Base-by-base conservation (phyloP, 2,797 vertebrate species). In the Choloepus didactylus region DNA sequence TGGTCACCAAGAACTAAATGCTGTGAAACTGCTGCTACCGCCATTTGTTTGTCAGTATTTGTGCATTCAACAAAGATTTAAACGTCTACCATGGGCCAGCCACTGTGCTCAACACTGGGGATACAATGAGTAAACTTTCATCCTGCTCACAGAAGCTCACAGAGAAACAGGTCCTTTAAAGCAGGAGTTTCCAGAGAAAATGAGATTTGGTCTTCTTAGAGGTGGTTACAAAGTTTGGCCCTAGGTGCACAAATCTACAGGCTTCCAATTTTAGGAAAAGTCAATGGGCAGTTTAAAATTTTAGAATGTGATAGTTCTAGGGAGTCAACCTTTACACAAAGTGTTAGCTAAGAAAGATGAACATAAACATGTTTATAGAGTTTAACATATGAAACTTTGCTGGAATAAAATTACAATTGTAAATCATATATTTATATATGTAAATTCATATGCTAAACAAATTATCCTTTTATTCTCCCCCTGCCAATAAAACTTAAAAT, bases 381-480 rank as follows among this genome's bases (percentile, higher is more conserved):
- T 16, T 87, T 64, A 59, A 25, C 54, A 87, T 69, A 64, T 80
- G 83, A 91, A 93, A 91, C 82, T 23, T 81, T 38, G 18, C 18
- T 75, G 16, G 16, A 85, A 69, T 66, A 69, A 86, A 88, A 80
- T 75, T 70, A 23, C 8, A 89, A 14, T 16, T 44, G 86, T 75
- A 16, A 83, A 25, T 80, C 87, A 64, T 31, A 80, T n/a, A 44
- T 12, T 4, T 4, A 56, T 56, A 19, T 56, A 56, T 56, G 18
- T 21, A 56, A 73, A 25, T 90, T 92, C 23, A 8, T 44, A 83
- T 85, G 66, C 51, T 92, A 75, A 87, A 87, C 21, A 82, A 41
- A 89, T 23, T 15, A 60, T 29, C 46, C 31, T 41, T 21, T 87
- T 27, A 90, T n/a, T 95, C 29, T 79, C 11, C 31, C 35, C 25